phyloP scores from a whole-genome alignment of 2,888 invertebrate genomes.

The Amorpha juglandis region DNA sequence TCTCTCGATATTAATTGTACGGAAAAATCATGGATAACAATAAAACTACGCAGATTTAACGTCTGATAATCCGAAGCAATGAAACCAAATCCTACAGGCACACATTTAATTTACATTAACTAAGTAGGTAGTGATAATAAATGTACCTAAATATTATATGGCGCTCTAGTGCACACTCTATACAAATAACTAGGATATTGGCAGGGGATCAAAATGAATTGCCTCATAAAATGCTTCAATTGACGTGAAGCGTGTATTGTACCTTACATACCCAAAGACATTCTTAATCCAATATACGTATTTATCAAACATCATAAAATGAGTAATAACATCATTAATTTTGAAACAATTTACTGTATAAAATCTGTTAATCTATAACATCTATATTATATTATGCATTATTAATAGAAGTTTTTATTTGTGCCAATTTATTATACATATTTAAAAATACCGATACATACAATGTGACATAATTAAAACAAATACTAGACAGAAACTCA shows the following conservation, averaged over 20 bases:
- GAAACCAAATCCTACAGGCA: background rate
- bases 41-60: background rate
- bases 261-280: background rate
- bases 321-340: background rate
- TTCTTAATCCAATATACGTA: background rate
- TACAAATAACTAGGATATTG: background rate
- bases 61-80: background rate
- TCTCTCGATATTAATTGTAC: no score
- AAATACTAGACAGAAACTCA: background rate
- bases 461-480: background rate
- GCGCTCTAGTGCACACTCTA: background rate
- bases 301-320: background rate
- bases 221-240: constrained; percentile 21
- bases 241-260: background rate
- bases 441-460: background rate
- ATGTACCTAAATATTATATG: background rate
- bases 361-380: no score
- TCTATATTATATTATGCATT: no score
- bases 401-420: no score
- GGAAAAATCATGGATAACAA: background rate
- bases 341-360: background rate
- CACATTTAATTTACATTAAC: background rate
- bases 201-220: constrained; percentile 11
- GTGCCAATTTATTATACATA: background rate
- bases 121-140: background rate